These are phyloP conservation scores for Lota lota DNA, from an alignment of 2,113 vertebrate genomes.

Conservation along the genomic window DNA sequence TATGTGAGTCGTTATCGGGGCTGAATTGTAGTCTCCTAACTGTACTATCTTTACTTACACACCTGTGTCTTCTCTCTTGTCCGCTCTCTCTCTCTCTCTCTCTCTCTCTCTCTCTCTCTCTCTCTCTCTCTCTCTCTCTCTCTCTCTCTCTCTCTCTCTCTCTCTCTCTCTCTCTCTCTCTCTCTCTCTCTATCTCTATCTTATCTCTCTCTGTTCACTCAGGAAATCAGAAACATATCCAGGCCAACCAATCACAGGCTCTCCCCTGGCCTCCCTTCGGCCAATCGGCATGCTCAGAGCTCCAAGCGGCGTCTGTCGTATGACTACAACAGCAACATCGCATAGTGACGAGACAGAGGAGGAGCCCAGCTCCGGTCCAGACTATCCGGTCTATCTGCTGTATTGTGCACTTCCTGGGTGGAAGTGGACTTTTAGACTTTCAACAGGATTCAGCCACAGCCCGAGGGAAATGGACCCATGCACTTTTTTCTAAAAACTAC, in stretches of 20 bases:
- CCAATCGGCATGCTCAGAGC: conserved; percentile 56
- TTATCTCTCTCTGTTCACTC: conserved; percentile 2
- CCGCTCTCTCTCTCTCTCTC: too few relatives aligned
- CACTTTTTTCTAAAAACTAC: too few relatives aligned
- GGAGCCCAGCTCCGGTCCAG: not conserved
- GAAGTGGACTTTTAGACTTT: conserved; percentile 17
- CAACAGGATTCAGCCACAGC: conserved; percentile 12
- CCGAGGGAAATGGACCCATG: too few relatives aligned
- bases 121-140: too few relatives aligned
- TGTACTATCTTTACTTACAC: too few relatives aligned
- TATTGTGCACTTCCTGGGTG: too few relatives aligned
- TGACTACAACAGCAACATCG: conserved; percentile 66
- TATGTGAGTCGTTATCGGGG: too few relatives aligned
- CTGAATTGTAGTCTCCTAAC: too few relatives aligned
- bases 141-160: too few relatives aligned
- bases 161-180: not conserved
- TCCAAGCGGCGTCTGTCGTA: conserved; percentile 69
- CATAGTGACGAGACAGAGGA: conserved; percentile 30
- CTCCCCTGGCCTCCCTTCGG: conserved; percentile 58
- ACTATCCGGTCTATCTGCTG: not conserved
- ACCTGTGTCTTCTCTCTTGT: too few relatives aligned
- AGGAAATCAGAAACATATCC: conserved; percentile 46
- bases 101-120: too few relatives aligned
- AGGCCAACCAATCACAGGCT: conserved; percentile 47
- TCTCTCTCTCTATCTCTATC: not conserved